Evolutionary conservation across 2,888 invertebrate species (phyloP).

Genomic region (Tuta absoluta): DNA sequence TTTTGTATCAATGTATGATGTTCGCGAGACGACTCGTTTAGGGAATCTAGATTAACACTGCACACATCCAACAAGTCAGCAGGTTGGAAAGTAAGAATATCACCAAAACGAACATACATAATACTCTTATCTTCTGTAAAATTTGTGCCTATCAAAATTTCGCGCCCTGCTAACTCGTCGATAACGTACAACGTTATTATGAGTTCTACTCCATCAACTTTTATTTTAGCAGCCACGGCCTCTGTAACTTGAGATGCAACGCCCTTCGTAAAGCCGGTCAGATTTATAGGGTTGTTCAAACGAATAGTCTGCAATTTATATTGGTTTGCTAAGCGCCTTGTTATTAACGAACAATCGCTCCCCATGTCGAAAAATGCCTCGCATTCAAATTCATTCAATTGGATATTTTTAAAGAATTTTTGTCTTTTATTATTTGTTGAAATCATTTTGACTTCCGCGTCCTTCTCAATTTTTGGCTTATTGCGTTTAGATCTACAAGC

Average conservation of each 20-base stretch:
- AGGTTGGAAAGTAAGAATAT: slow-evolving; percentile 30
- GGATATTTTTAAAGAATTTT: slow-evolving; percentile 34
- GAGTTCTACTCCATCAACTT: slow-evolving; percentile 36
- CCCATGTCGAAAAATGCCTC: slow-evolving; percentile 32
- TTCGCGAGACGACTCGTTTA: not conserved
- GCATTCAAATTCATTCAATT: slow-evolving; percentile 29
- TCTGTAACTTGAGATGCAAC: not conserved
- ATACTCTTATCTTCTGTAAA: slow-evolving; percentile 30
- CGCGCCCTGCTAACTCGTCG: slow-evolving; percentile 28
- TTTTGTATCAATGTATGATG: not conserved
- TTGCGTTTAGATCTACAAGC: slow-evolving; percentile 32
- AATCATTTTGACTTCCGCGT: slow-evolving; percentile 25
- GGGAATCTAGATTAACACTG: not conserved
- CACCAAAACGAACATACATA: slow-evolving; percentile 34
- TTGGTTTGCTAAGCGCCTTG: slow-evolving; percentile 35
- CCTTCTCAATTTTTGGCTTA: slow-evolving; percentile 14
- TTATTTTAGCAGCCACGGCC: slow-evolving; percentile 28
- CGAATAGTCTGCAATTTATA: slow-evolving; percentile 34
- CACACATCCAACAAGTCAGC: not conserved
- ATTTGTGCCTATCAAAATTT: slow-evolving; percentile 35
- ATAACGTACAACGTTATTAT: slow-evolving; percentile 35
- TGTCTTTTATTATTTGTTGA: slow-evolving; percentile 23
- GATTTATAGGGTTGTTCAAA: not conserved
- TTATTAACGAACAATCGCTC: slow-evolving; percentile 20
- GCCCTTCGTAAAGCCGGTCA: not conserved